Percentiles rank a stretch among this genome's conserved stretches.
phyloP scores from a whole-genome alignment of 2,797 vertebrate species.

The Buceros bicornis region DNA sequence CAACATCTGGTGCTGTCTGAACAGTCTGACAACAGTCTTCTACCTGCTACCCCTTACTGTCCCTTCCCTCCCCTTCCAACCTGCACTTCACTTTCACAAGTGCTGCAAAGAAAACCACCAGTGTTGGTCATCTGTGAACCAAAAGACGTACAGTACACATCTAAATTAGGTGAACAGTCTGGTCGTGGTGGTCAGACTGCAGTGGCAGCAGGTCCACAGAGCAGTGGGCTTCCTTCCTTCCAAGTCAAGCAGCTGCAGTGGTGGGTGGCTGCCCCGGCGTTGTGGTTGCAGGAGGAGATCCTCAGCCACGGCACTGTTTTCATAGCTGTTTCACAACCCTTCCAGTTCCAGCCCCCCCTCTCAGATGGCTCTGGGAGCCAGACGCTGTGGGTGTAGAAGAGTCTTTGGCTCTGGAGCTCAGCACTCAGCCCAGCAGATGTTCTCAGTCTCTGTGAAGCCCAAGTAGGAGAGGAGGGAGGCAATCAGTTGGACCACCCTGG shows the following conservation, averaged over 20 bases:
- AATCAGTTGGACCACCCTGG: not conserved
- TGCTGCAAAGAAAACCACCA: not conserved
- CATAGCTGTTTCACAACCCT: not conserved
- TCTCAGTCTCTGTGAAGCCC: not conserved
- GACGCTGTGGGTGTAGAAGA: not conserved
- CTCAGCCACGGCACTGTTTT: not conserved
- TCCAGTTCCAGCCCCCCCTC: not conserved
- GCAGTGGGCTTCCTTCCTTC: not conserved
- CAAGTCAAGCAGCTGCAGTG: not conserved
- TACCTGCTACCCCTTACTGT: not conserved
- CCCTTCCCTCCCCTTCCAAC: not conserved
- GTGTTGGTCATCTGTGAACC: not conserved
- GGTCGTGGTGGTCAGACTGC: not conserved
- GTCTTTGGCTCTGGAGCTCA: constrained; percentile 16
- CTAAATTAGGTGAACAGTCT: not conserved
- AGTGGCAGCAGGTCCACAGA: not conserved
- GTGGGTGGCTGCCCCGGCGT: not conserved
- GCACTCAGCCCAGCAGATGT: not conserved
- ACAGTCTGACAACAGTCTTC: not conserved
- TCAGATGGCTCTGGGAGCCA: not conserved
- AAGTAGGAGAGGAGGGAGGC: not conserved
- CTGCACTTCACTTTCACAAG: accelerated
- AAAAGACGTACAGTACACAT: not conserved
- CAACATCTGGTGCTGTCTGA: not conserved
- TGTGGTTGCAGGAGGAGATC: not conserved